Conservation (phyloP, 2,797 vertebrate species). For the Cuniculus paca region DNA sequence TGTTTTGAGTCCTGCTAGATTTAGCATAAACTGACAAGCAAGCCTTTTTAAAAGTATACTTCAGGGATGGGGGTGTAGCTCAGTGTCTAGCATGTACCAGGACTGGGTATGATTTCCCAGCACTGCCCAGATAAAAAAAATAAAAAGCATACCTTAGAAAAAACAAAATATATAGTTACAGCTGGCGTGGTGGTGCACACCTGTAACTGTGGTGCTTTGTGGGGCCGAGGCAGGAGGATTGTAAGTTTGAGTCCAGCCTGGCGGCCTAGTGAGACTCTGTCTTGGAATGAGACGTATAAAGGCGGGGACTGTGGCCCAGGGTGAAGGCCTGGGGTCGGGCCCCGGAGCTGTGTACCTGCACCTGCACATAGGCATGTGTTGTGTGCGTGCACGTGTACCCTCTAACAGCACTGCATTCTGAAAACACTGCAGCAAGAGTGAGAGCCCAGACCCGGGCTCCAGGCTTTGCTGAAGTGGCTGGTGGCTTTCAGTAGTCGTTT, state of each 20-base stretch:
- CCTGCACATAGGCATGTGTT: background rate
- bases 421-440: background rate
- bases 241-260: background rate
- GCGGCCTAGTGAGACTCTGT: background rate
- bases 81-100: background rate
- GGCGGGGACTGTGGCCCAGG: background rate
- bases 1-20: background rate
- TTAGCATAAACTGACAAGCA: background rate
- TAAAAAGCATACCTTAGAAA: background rate
- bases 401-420: background rate
- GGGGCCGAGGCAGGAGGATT: background rate
- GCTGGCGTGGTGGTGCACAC: background rate
- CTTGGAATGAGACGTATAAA: background rate
- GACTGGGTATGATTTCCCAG: background rate
- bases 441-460: background rate
- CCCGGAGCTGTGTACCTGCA: background rate
- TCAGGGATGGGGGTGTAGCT: background rate
- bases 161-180: background rate
- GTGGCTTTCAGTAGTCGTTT: background rate
- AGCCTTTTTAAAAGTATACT: background rate
- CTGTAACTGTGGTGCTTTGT: background rate
- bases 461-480: background rate
- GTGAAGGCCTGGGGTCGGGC: background rate
- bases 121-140: background rate
- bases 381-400: background rate